phyloP scores from a whole-genome alignment of 2,888 invertebrate genomes.

The Heliconius ethilla region DNA sequence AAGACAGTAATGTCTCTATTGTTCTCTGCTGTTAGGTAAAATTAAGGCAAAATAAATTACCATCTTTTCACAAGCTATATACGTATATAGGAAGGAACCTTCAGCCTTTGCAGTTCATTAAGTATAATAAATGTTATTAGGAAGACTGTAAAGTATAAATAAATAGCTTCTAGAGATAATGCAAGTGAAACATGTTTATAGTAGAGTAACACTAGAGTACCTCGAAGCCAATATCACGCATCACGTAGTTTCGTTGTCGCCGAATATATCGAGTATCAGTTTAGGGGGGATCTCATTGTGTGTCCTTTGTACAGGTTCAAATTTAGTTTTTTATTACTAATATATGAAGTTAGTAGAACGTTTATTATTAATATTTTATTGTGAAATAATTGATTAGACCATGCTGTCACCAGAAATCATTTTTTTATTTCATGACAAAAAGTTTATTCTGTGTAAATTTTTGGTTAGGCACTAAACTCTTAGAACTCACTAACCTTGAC shows the following conservation, averaged over 20 bases:
- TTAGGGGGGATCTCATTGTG: background rate
- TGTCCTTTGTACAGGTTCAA: background rate
- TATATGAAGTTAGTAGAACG: background rate
- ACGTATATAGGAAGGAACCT: background rate
- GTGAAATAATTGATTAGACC: too few species aligned
- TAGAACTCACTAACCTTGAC: background rate
- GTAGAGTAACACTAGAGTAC: background rate
- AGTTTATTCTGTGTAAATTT: background rate
- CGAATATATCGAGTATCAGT: conserved; percentile 29
- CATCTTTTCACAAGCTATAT: background rate
- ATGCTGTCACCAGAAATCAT: background rate
- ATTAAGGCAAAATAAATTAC: background rate
- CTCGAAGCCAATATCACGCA: conserved; percentile 26
- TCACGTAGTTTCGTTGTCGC: conserved; percentile 29
- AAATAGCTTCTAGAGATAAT: conserved; percentile 7
- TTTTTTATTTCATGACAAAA: background rate
- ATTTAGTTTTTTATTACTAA: background rate
- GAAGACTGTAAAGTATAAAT: background rate
- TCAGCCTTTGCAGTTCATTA: background rate
- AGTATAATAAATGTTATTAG: background rate
- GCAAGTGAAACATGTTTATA: conserved; percentile 11
- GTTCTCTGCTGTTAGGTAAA: too few species aligned
- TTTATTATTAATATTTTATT: too few species aligned
- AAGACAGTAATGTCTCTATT: too few species aligned
- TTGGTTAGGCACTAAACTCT: background rate